Conservation (phyloP, 2,113 vertebrate species). For the Carassius auratus region DNA sequence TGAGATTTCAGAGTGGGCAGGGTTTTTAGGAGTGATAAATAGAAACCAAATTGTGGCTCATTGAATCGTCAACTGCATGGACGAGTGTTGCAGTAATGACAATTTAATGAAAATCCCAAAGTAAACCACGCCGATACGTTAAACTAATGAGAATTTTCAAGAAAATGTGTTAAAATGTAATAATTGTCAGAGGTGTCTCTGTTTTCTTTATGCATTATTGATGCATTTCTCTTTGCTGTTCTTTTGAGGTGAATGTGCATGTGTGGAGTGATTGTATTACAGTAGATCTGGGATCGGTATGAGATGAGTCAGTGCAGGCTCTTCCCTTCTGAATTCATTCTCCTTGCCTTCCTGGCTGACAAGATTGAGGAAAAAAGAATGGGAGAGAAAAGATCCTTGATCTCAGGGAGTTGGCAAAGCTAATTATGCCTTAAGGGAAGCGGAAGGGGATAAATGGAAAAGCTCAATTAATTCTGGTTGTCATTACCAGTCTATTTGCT, state of each 20-base stretch:
- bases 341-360: neutral
- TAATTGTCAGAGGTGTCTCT: neutral
- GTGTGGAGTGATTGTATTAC: neutral
- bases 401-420: conserved; percentile 66
- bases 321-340: conserved; percentile 17
- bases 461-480: conserved; percentile 72
- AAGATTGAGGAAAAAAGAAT: conserved; percentile 44
- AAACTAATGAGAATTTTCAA: neutral
- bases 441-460: conserved; percentile 60
- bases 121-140: neutral
- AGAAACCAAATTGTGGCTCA: neutral
- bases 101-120: neutral
- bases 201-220: neutral
- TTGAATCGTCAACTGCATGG: neutral
- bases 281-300: neutral
- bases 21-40: neutral
- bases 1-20: neutral
- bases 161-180: neutral
- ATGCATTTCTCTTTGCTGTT: neutral
- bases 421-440: conserved; percentile 69
- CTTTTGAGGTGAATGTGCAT: neutral
- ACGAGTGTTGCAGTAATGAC: neutral
- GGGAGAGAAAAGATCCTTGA: conserved; percentile 60
- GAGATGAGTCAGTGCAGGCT: conserved; percentile 15
- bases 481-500: conserved; percentile 67